Percentiles rank a stretch among this genome's conserved stretches.
Conservation (phyloP, 1,140 invertebrate species). For the Drosophila micromelanica region DNA sequence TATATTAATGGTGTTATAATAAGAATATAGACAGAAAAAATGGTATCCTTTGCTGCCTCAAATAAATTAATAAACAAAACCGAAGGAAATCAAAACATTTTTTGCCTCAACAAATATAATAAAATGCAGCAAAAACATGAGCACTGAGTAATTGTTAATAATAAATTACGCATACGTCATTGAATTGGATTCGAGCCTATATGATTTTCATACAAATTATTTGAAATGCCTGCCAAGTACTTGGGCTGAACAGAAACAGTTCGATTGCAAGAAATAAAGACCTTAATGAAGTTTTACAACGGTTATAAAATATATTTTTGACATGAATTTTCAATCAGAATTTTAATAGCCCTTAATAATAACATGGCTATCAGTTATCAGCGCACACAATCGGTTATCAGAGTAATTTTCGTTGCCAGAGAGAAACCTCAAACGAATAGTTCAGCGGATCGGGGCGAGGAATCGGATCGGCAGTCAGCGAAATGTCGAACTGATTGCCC, state of each 20-base stretch:
- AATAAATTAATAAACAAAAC: no score
- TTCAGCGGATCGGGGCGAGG: slow-evolving; percentile 2
- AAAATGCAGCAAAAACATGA: no score
- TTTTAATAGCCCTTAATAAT: slow-evolving; percentile 84
- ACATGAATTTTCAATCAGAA: slow-evolving; percentile 84
- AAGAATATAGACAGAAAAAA: no score
- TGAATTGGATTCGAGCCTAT: neutral
- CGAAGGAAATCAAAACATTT: no score
- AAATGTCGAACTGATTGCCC: slow-evolving; percentile 26
- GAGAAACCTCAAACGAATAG: slow-evolving; percentile 25
- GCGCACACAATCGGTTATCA: slow-evolving; percentile 73
- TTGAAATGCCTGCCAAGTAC: neutral
- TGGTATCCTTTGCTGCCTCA: no score
- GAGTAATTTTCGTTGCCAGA: slow-evolving; percentile 64
- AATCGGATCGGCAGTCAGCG: slow-evolving; percentile 17
- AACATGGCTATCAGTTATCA: slow-evolving; percentile 83
- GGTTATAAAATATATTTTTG: slow-evolving; percentile 83
- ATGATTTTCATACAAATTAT: neutral
- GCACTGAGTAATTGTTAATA: neutral
- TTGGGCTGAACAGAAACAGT: slow-evolving; percentile 5
- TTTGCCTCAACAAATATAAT: neutral
- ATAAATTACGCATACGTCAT: slow-evolving; percentile 35
- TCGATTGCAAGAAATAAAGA: slow-evolving; percentile 66
- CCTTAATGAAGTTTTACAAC: slow-evolving; percentile 71
- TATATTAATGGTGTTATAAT: no score